Conservation (phyloP, 2,888 invertebrate genomes). For the Stegophylla sp. region DNA sequence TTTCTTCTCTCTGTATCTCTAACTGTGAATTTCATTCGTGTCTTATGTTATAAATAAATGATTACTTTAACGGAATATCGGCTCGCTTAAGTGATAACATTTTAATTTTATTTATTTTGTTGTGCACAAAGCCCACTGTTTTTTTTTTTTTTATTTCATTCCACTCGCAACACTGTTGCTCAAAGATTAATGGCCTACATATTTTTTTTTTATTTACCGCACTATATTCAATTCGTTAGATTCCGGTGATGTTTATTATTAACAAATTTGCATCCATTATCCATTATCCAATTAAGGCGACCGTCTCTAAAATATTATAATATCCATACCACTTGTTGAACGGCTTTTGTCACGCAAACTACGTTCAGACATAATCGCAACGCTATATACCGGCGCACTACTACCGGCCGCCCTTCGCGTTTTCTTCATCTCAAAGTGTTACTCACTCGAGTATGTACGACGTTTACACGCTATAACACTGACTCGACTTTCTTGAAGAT, state of each 20-base stretch:
- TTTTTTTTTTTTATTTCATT: not conserved
- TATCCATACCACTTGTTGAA: conserved; percentile 52
- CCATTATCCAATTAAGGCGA: conserved; percentile 28
- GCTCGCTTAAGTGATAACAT: too few species aligned
- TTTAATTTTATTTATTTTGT: too few species aligned
- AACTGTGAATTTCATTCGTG: too few species aligned
- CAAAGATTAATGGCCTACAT: conserved; percentile 4
- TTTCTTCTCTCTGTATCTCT: too few species aligned
- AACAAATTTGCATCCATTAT: conserved; percentile 36
- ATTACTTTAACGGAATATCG: too few species aligned
- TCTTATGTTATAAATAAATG: too few species aligned
- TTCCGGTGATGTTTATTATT: not conserved
- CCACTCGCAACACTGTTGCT: not conserved
- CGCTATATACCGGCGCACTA: not conserved
- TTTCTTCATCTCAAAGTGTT: not conserved
- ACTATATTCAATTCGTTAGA: not conserved
- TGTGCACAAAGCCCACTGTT: not conserved
- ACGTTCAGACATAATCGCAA: conserved; percentile 10
- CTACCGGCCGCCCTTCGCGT: not conserved
- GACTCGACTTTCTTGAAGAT: too few species aligned
- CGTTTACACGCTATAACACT: too few species aligned
- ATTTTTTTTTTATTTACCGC: conserved; percentile 9
- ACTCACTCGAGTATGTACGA: not conserved
- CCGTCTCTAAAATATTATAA: conserved; percentile 31
- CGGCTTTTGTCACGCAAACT: conserved; percentile 54